Base-by-base conservation (phyloP, 30 jellyfish, hydroid and myxozoan species). In the Aurelia sp. region DNA sequence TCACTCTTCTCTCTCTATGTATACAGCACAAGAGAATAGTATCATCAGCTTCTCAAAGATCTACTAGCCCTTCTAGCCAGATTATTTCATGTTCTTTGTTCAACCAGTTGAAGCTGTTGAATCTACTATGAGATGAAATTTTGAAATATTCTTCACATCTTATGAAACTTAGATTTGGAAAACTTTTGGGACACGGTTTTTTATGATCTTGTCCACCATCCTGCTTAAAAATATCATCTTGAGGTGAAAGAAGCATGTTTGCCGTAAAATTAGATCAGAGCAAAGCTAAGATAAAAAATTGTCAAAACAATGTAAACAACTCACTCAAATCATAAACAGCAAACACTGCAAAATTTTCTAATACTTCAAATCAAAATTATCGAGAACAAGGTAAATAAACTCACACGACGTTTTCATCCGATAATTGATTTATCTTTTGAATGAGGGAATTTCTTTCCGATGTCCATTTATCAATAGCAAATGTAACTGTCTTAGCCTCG, bases 341-440 rank as follows among this genome's bases (percentile, higher is more conserved):
- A 70, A 15, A 69, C 19, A 52, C 7, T 16, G 50, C 35, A 17
- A 30, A 8, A 44, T 16, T 40, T 11, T 12, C 20, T 16, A 2
- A 69, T 1, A 69, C 1, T 15, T 5, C 19, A 1, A 13, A 17
- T 0, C 6, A 74, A 15, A 48, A n/a, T 11, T 4, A 19, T 15
- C 20, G 50, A 10, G 13, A 38, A 38, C 31, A 60, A 15, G 22
- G 17, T 12, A 30, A 20, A 17, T 8, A 24, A 24, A 71, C 96
- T 58, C 59, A 92, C 98, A 31, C 63, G 31, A 63, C 61, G 68
- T 85, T 92, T 80, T 92, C 98, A 20, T 80, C 80, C 8, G 98
- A 80, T 4, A 92, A 59, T 51, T 53, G 69, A 2, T 72, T 58
- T 3, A 81, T 63, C 31, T 85, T 86, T 75, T 60, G 80, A 24